Evolutionary conservation across 2,888 invertebrate genomes (phyloP).

Genomic region (Caprella mutica): DNA sequence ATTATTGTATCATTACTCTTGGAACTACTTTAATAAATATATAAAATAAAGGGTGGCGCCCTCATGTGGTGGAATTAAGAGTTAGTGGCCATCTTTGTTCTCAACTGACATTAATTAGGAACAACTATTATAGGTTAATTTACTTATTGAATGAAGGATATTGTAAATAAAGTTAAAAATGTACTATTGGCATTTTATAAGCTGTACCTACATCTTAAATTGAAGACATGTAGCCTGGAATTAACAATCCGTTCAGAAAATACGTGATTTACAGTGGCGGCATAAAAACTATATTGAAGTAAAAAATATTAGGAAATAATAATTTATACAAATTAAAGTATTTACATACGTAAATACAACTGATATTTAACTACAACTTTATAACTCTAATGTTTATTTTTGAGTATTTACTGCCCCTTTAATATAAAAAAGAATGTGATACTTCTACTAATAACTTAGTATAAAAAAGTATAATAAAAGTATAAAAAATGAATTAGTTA

Average conservation of each 20-base stretch:
- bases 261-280: neutral
- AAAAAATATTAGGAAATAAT: neutral
- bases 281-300: neutral
- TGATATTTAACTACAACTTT: neutral
- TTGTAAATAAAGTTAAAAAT: neutral
- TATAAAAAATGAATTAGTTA: too few relatives aligned
- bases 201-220: neutral
- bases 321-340: neutral
- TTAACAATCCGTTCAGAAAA: neutral
- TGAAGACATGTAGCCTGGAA: neutral
- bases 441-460: too few relatives aligned
- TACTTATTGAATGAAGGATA: neutral
- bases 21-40: neutral
- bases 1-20: conserved; percentile 4
- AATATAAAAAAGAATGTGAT: too few relatives aligned
- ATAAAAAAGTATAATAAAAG: too few relatives aligned
- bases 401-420: too few relatives aligned
- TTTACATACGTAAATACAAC: neutral
- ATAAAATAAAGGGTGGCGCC: too few relatives aligned
- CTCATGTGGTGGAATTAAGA: too few relatives aligned
- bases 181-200: neutral
- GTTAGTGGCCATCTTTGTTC: too few relatives aligned
- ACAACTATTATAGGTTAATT: too few relatives aligned
- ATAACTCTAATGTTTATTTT: too few relatives aligned
- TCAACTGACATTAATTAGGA: too few relatives aligned